phyloP scores from a whole-genome alignment of 2,797 vertebrate species.

The Aythya fuligula region DNA sequence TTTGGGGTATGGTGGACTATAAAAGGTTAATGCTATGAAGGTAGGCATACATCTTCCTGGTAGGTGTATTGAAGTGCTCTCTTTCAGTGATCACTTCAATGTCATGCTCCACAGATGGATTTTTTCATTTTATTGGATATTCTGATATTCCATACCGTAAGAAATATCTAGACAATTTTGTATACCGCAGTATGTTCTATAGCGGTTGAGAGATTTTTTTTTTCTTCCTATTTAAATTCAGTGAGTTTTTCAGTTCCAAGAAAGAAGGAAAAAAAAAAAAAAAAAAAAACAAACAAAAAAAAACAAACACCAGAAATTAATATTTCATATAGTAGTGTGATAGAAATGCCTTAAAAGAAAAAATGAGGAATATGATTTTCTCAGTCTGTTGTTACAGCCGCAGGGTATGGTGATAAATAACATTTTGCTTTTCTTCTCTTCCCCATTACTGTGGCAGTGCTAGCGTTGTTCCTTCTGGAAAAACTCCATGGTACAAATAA shows the following conservation, averaged over 20 bases:
- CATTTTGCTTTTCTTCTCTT: background rate
- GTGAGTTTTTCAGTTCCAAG: background rate
- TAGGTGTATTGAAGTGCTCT: background rate
- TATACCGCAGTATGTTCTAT: background rate
- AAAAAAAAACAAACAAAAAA: background rate
- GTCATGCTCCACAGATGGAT: background rate
- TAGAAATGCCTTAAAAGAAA: slow-evolving; percentile 17
- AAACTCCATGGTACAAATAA: background rate
- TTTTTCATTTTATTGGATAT: background rate
- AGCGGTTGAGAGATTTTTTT: background rate
- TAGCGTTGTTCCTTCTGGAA: background rate
- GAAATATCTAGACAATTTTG: background rate
- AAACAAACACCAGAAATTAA: background rate
- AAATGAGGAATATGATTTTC: background rate
- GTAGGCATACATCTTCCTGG: background rate
- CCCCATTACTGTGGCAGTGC: background rate
- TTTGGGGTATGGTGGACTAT: background rate
- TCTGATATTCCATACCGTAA: background rate
- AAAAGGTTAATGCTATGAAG: background rate
- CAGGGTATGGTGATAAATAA: background rate
- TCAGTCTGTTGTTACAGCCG: background rate
- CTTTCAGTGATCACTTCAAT: background rate
- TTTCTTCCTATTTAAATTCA: slow-evolving; percentile 4
- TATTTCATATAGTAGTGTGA: slow-evolving; percentile 17
- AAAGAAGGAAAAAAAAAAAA: background rate